Evolutionary conservation across 2,113 vertebrate genomes (phyloP).

Genomic region (Montifringilla adamsi): DNA sequence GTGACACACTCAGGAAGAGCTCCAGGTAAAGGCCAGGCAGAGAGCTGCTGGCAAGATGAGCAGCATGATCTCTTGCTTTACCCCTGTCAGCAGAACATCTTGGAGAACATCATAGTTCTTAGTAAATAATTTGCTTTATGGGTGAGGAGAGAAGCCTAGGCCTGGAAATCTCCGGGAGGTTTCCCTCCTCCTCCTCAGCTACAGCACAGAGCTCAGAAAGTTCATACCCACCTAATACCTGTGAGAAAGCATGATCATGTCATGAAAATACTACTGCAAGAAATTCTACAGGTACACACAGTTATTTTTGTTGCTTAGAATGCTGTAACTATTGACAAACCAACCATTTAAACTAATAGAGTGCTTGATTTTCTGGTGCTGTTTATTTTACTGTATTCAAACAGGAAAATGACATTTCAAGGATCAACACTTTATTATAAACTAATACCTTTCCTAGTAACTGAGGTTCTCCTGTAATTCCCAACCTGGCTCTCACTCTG

Average conservation of each 20-base stretch:
- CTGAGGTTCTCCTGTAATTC: slow-evolving; percentile 9
- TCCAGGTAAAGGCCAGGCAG: not conserved
- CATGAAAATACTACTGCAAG: not conserved
- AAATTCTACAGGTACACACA: not conserved
- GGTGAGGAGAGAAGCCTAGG: not conserved
- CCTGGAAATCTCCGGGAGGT: not conserved
- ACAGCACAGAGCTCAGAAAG: not conserved
- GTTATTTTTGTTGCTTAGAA: not conserved
- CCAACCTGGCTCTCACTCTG: not conserved
- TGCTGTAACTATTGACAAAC: not conserved
- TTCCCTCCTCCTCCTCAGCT: not conserved
- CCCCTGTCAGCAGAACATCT: not conserved
- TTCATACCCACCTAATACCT: not conserved
- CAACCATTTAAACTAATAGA: not conserved
- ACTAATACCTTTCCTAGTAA: slow-evolving; percentile 15
- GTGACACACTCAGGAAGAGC: not conserved
- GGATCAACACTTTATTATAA: slow-evolving; percentile 18
- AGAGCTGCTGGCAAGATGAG: not conserved
- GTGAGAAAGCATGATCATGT: not conserved
- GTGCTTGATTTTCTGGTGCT: not conserved
- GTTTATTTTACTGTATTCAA: slow-evolving; percentile 6
- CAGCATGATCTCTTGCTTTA: not conserved
- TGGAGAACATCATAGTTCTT: not conserved
- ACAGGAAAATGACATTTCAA: not conserved
- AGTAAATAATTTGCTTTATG: not conserved